phyloP scores from a whole-genome alignment of 2,797 vertebrate species.

The Myiothlypis chrysogaster region DNA sequence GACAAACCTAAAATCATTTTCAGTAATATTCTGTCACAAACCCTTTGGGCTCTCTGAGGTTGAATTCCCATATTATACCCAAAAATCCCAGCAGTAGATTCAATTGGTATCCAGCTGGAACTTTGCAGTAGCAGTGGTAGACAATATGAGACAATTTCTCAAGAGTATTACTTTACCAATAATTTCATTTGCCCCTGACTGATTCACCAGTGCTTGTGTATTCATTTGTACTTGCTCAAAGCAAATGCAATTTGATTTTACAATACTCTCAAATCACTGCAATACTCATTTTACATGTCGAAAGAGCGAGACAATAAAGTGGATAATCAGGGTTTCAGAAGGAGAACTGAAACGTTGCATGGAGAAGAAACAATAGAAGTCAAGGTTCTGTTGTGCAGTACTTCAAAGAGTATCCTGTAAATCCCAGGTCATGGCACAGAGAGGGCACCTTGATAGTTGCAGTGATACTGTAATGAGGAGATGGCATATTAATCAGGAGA shows the following conservation, averaged over 20 bases:
- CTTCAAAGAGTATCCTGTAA: background rate
- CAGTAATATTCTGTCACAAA: background rate
- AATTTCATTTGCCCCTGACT: background rate
- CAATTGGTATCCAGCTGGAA: background rate
- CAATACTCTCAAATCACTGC: background rate
- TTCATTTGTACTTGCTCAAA: constrained; percentile 26
- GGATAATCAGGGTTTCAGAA: background rate
- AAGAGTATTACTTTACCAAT: constrained; percentile 24
- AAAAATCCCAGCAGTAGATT: background rate
- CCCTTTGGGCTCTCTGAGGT: background rate
- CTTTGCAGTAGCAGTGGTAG: background rate
- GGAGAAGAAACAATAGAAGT: background rate
- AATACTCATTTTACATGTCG: background rate
- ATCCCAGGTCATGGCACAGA: background rate
- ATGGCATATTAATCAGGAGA: background rate
- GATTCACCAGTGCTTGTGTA: background rate
- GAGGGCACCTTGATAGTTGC: background rate
- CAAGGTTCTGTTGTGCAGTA: background rate
- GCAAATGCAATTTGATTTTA: constrained; percentile 3
- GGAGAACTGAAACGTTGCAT: background rate
- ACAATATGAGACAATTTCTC: background rate
- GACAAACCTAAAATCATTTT: background rate
- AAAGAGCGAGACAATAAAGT: background rate
- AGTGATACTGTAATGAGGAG: background rate
- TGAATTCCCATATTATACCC: background rate